Evolutionary conservation across 2,113 vertebrate genomes (phyloP), one percentile per base, ranked within the genome.

Genomic region (Gymnarchus niloticus): DNA sequence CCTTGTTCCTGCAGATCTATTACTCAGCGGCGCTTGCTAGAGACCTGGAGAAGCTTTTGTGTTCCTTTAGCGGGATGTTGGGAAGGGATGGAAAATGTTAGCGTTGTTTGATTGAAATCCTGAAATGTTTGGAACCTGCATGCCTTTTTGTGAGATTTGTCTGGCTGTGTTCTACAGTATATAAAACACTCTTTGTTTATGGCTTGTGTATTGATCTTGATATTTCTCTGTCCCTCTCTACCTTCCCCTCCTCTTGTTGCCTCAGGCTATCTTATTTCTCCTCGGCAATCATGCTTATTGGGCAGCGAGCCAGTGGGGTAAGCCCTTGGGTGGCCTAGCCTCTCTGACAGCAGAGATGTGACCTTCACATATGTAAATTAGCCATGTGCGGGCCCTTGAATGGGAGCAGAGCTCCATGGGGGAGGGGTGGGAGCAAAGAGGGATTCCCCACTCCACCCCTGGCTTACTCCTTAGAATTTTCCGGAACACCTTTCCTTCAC

Each of bases 321-420:
- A 92, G 94, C 94, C 48, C 91, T 92, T 90, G 91, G 91, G 90
- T 86, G 93, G 93, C 93, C 95, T 94, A 92, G 88, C 93, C 94
- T 93, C 93, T 90, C 87, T 89, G 90, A 91, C 93, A 92, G 92
- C 90, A 89, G 94, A 89, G 92, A 92, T 83, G 89, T 95, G 96
- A 97, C 96, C 96, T 96, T 95, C 95, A 93, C 95, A 95, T 95
- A 96, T 96, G 96, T 91, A 96, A 97, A 98, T 97, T 94, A 97
- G 96, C 97, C 96, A 94, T 91, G 96, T 95, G 97, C 93, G 89
- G 92, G 94, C 91, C 92, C 91, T 91, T 93, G 94, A 93, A 94
- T 92, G 89, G 90, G 92, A 93, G 90, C 91, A 85, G 73, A 92
- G 94, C 52, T 89, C 91, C 92, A 90, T 92, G 92, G 85, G 93